Evolutionary conservation across 2,113 vertebrate species (phyloP).

Genomic region (Telmatochromis bifrenatus): DNA sequence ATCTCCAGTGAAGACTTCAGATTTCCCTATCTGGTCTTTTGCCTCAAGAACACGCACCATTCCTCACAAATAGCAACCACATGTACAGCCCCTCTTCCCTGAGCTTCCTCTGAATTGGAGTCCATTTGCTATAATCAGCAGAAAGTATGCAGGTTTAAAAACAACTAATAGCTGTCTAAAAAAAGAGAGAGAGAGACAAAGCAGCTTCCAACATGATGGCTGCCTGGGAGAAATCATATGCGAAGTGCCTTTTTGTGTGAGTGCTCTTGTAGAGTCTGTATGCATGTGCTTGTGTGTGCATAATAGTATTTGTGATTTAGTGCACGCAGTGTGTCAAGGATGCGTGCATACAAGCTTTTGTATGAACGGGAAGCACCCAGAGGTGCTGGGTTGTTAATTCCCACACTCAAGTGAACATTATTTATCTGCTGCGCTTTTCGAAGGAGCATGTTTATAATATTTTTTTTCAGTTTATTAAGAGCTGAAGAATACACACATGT

Average conservation of each 20-base stretch:
- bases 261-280: not conserved
- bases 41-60: conserved; percentile 74
- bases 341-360: not conserved
- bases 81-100: conserved; percentile 77
- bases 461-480: conserved; percentile 47
- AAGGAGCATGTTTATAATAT: conserved; percentile 59
- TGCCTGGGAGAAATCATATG: conserved; percentile 27
- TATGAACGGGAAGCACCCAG: not conserved
- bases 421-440: conserved; percentile 21
- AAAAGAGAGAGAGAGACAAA: conserved; percentile 26
- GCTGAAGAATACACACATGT: conserved; percentile 28
- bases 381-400: conserved; percentile 5
- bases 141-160: conserved; percentile 85
- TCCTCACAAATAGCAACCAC: conserved; percentile 96
- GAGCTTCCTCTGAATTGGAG: conserved; percentile 76
- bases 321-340: not conserved
- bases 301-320: not conserved
- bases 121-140: conserved; percentile 94
- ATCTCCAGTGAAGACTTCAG: conserved; percentile 78
- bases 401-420: conserved; percentile 17
- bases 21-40: conserved; percentile 73
- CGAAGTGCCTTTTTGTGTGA: conserved; percentile 4
- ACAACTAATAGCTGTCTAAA: conserved; percentile 77
- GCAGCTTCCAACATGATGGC: conserved; percentile 21
- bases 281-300: not conserved